Conservation (phyloP, 1,140 invertebrate species). For the Ceratina japonica region DNA sequence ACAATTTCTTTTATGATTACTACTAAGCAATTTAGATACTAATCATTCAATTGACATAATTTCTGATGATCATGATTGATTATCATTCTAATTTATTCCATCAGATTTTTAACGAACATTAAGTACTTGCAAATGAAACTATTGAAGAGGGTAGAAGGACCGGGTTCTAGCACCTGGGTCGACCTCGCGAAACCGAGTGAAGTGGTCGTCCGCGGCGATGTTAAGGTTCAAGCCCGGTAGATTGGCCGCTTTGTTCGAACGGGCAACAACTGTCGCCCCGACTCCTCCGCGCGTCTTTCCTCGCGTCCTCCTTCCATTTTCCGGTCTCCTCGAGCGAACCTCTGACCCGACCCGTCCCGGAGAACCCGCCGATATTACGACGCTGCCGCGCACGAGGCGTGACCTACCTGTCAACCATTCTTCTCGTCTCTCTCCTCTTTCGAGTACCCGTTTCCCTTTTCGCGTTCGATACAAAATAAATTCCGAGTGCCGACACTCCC, state of each 20-base stretch:
- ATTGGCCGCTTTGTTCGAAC: slow-evolving; percentile 40
- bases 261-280: slow-evolving; percentile 16
- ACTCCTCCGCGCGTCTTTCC: neutral
- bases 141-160: too few relatives aligned
- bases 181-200: too few relatives aligned
- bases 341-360: slow-evolving; percentile 6
- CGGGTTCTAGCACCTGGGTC: too few relatives aligned
- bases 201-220: too few relatives aligned
- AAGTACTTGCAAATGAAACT: too few relatives aligned
- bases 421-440: neutral
- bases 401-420: slow-evolving; percentile 42
- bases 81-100: too few relatives aligned
- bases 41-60: too few relatives aligned
- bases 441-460: neutral
- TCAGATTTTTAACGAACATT: too few relatives aligned
- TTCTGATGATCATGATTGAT: too few relatives aligned
- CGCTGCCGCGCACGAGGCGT: slow-evolving; percentile 23
- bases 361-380: slow-evolving; percentile 11
- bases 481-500: neutral
- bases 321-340: neutral
- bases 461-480: slow-evolving; percentile 16
- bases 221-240: slow-evolving; percentile 5
- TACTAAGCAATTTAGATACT: too few relatives aligned
- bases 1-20: too few relatives aligned
- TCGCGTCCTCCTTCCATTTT: neutral